phyloP scores from a whole-genome alignment of 2,797 vertebrate species.

The Peromyscus nudipes region DNA sequence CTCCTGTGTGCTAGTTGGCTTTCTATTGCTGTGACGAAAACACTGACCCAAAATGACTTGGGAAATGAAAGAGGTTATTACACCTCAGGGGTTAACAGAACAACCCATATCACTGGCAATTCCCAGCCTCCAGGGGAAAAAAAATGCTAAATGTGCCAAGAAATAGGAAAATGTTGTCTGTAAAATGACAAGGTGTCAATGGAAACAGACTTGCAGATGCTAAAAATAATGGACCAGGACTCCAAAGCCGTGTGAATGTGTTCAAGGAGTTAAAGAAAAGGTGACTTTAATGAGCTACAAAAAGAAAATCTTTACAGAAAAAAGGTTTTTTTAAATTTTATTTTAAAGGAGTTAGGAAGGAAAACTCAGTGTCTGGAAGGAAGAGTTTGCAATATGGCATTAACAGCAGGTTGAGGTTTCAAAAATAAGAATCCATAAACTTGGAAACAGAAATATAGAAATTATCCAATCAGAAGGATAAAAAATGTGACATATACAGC shows the following conservation, averaged over 20 bases:
- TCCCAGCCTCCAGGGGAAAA: background rate
- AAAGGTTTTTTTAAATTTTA: background rate
- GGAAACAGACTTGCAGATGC: background rate
- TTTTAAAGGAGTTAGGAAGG: background rate
- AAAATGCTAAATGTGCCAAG: background rate
- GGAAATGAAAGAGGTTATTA: background rate
- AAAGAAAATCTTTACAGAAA: background rate
- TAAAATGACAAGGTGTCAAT: conserved; percentile 1
- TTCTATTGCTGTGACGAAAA: background rate
- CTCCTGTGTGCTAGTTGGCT: no score
- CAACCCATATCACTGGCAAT: background rate
- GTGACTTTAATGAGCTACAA: background rate
- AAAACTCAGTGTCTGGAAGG: conserved; percentile 24
- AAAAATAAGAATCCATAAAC: conserved; percentile 19
- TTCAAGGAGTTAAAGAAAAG: conserved; percentile 5
- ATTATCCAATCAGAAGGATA: background rate
- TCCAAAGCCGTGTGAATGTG: background rate
- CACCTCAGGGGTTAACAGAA: background rate
- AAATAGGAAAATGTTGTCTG: background rate
- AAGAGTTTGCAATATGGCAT: conserved; percentile 42
- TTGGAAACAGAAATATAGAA: background rate
- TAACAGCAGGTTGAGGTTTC: conserved; percentile 19
- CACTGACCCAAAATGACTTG: background rate
- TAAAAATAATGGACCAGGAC: background rate
- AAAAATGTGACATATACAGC: background rate